Evolutionary conservation across 1,140 invertebrate species (phyloP).

Genomic region (Diachasma alloeum): DNA sequence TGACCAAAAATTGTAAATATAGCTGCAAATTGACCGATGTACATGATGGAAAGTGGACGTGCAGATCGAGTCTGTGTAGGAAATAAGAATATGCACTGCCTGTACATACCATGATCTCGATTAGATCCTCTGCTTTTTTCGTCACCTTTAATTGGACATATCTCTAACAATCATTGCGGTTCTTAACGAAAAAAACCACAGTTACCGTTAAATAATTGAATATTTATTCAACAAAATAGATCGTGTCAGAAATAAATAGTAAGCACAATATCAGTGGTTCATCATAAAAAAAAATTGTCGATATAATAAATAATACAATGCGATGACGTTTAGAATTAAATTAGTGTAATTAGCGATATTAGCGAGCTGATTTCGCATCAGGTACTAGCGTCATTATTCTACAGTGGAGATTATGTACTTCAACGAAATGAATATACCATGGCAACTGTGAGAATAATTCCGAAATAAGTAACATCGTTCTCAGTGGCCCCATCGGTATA

Average conservation of each 20-base stretch:
- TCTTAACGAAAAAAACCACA: background rate
- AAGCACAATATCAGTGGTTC: background rate
- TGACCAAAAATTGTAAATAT: too few species aligned
- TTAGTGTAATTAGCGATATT: conserved; percentile 5
- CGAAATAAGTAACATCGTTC: background rate
- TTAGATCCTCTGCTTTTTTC: too few species aligned
- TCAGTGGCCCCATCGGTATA: background rate
- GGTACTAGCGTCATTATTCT: background rate
- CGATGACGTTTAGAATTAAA: background rate
- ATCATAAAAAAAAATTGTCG: background rate
- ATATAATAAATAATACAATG: background rate
- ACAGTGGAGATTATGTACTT: background rate
- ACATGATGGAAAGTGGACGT: too few species aligned
- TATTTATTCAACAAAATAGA: background rate
- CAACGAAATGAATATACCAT: background rate
- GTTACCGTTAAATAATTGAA: background rate
- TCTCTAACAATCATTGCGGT: too few species aligned
- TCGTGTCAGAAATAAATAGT: background rate
- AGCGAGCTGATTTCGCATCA: conserved; percentile 7
- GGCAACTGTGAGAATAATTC: background rate
- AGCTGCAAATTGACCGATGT: too few species aligned
- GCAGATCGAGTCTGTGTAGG: too few species aligned
- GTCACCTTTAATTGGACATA: too few species aligned
- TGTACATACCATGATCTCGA: too few species aligned
- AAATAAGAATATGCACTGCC: too few species aligned